phyloP scores from a whole-genome alignment of 2,113 vertebrate species.

The Lasiurus cinereus region DNA sequence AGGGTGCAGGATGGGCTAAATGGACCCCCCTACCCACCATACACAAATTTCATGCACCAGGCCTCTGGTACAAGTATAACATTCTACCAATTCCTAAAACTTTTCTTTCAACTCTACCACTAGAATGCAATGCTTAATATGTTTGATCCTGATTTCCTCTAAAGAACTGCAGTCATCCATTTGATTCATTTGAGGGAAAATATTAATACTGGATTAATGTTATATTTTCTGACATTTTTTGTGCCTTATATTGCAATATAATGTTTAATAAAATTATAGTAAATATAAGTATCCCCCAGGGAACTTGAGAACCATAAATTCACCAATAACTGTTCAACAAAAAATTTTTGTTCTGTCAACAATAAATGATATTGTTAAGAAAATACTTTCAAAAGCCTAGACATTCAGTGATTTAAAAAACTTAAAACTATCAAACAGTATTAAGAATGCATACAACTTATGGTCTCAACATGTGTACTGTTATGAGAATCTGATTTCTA shows the following conservation, averaged over 20 bases:
- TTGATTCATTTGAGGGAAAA: background rate
- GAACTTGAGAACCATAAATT: slow-evolving; percentile 1
- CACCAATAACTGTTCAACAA: background rate
- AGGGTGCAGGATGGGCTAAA: no score
- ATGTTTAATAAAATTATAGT: background rate
- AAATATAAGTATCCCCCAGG: slow-evolving; percentile 13
- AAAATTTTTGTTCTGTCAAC: background rate
- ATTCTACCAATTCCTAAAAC: background rate
- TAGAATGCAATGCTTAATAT: background rate
- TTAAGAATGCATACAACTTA: background rate
- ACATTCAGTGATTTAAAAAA: background rate
- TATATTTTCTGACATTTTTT: background rate
- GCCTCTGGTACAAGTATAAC: background rate
- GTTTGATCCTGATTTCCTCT: background rate
- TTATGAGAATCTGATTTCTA: slow-evolving; percentile 24
- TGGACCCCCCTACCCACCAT: no score
- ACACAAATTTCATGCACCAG: no score
- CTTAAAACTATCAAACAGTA: background rate
- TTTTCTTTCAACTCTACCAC: background rate
- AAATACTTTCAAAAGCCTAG: background rate
- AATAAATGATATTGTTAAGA: background rate
- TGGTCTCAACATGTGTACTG: background rate
- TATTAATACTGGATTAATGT: background rate
- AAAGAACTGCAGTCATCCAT: background rate
- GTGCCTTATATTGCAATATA: background rate